phyloP scores from a whole-genome alignment of 2,797 vertebrate genomes.

The Brotula barbata region DNA sequence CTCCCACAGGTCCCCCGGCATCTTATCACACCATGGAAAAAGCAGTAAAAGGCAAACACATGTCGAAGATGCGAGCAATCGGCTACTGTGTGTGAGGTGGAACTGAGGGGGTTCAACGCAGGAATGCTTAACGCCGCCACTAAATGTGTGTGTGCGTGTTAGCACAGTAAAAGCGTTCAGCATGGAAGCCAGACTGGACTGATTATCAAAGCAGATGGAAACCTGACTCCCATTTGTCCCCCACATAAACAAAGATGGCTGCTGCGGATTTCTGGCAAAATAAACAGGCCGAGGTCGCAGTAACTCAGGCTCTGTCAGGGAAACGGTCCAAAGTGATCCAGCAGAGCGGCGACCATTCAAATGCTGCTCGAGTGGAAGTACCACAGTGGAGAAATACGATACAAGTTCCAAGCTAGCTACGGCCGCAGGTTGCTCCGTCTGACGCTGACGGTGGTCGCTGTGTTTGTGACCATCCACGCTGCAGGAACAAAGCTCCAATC shows the following conservation, averaged over 20 bases:
- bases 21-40: background rate
- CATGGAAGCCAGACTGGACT: conserved; percentile 50
- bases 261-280: conserved; percentile 66
- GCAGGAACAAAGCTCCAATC: too few relatives aligned
- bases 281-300: conserved; percentile 62
- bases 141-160: conserved; percentile 1
- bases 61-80: background rate
- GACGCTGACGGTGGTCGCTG: too few relatives aligned
- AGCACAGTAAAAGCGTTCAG: background rate
- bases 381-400: too few relatives aligned
- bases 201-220: conserved; percentile 78
- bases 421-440: too few relatives aligned
- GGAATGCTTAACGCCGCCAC: background rate
- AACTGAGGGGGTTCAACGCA: too few relatives aligned
- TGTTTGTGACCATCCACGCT: too few relatives aligned
- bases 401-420: too few relatives aligned
- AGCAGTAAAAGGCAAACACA: background rate
- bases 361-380: too few relatives aligned
- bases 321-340: conserved; percentile 39
- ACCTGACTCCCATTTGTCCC: conserved; percentile 64
- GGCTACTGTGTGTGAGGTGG: background rate
- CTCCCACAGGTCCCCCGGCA: background rate
- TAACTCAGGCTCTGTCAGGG: conserved; percentile 51
- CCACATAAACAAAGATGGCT: conserved; percentile 74
- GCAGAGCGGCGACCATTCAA: conserved; percentile 24